Conservation (phyloP, 2,888 invertebrate genomes). For the Tipula vernalis region DNA sequence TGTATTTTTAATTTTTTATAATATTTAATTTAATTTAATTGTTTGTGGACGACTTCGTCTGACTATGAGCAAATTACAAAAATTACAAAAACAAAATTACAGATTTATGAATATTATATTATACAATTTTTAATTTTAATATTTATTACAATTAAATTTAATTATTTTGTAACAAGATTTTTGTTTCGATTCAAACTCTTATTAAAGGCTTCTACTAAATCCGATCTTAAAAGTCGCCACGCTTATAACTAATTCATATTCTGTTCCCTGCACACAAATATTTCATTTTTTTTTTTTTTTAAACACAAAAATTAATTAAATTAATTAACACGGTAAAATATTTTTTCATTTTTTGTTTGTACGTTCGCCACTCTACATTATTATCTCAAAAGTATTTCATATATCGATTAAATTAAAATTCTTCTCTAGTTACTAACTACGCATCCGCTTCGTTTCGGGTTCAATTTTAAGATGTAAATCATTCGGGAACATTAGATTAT, state of each 20-base stretch:
- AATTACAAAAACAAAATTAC: not conserved
- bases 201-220: not conserved
- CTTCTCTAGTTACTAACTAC: constrained; percentile 6
- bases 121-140: not conserved
- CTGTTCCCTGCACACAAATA: not conserved
- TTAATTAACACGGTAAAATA: not conserved
- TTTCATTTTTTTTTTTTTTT: not conserved
- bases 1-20: not conserved
- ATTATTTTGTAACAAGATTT: not conserved
- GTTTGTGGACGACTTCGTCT: not conserved
- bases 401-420: not conserved
- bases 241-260: not conserved
- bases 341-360: not conserved
- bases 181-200: not conserved
- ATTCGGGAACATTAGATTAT: not conserved
- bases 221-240: not conserved
- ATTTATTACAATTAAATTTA: not conserved
- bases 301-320: not conserved
- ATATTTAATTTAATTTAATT: not conserved
- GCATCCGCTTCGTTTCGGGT: not conserved
- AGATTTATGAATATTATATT: not conserved
- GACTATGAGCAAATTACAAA: constrained; percentile 4
- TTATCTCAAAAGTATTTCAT: not conserved
- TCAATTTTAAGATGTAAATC: not conserved
- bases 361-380: not conserved